These are phyloP conservation scores for Anseranas semipalmata DNA, from an alignment of 2,113 vertebrate genomes.

Conservation along the genomic window DNA sequence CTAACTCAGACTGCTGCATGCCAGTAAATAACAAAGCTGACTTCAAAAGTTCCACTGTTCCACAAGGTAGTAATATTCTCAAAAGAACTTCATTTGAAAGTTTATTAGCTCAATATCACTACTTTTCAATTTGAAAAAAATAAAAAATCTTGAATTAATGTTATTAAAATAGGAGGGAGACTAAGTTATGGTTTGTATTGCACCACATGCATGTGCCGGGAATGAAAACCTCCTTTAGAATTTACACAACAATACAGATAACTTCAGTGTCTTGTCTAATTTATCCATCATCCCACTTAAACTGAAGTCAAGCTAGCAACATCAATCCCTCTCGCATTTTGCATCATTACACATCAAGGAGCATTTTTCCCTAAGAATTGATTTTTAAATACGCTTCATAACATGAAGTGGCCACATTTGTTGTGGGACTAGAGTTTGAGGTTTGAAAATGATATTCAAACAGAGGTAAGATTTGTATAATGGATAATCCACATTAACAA, in stretches of 20 bases:
- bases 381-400: neutral
- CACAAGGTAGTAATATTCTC: neutral
- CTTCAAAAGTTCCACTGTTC: neutral
- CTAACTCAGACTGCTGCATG: neutral
- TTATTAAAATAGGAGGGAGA: neutral
- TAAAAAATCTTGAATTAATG: neutral
- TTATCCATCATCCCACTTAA: neutral
- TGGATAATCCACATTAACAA: neutral
- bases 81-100: neutral
- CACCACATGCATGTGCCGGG: rapidly evolving
- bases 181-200: neutral
- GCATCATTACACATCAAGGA: neutral
- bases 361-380: neutral
- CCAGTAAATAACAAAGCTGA: neutral
- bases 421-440: neutral
- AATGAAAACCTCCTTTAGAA: neutral
- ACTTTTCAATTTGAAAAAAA: neutral
- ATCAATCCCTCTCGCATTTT: neutral
- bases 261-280: neutral
- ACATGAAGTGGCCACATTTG: neutral
- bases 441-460: neutral
- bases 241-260: neutral
- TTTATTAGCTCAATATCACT: neutral
- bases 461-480: neutral
- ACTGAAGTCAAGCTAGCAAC: neutral